Conservation (phyloP, 2,888 invertebrate genomes). For the Notocelia uddmanniana region DNA sequence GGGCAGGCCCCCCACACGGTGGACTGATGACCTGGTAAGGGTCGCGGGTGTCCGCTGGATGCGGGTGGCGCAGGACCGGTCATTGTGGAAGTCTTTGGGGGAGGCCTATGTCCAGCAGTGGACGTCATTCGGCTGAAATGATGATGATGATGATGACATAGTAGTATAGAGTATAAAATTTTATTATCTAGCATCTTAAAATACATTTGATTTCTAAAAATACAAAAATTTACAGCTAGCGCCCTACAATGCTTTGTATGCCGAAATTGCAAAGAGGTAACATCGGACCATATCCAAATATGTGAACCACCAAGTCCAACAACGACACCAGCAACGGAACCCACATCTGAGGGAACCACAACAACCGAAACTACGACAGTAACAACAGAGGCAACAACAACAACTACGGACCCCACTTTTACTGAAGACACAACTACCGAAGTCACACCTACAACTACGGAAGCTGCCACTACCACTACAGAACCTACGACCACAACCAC, state of each 20-base stretch:
- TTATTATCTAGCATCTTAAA: too few relatives aligned
- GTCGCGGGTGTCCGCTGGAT: too few relatives aligned
- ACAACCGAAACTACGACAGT: conserved; percentile 2
- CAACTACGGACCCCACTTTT: conserved; percentile 4
- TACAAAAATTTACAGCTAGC: conserved; percentile 23
- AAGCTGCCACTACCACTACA: neutral
- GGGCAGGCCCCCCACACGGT: too few relatives aligned
- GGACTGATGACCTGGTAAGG: too few relatives aligned
- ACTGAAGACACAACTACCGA: conserved; percentile 21
- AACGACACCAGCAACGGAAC: conserved; percentile 13
- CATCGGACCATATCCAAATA: conserved; percentile 30
- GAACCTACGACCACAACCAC: neutral
- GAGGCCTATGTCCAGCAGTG: too few relatives aligned
- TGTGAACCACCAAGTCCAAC: conserved; percentile 30
- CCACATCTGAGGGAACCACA: conserved; percentile 4
- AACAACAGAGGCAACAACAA: neutral
- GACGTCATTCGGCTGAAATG: too few relatives aligned
- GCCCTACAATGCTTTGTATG: conserved; percentile 45
- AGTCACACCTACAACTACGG: neutral
- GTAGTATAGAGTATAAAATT: too few relatives aligned
- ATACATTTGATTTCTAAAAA: neutral
- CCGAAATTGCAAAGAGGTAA: conserved; percentile 41
- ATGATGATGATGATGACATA: too few relatives aligned
- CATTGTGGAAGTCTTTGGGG: too few relatives aligned
- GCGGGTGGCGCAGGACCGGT: too few relatives aligned